These are phyloP conservation scores for Nowickia ferox DNA, from an alignment of 2,888 invertebrate genomes.

Conservation along the genomic window DNA sequence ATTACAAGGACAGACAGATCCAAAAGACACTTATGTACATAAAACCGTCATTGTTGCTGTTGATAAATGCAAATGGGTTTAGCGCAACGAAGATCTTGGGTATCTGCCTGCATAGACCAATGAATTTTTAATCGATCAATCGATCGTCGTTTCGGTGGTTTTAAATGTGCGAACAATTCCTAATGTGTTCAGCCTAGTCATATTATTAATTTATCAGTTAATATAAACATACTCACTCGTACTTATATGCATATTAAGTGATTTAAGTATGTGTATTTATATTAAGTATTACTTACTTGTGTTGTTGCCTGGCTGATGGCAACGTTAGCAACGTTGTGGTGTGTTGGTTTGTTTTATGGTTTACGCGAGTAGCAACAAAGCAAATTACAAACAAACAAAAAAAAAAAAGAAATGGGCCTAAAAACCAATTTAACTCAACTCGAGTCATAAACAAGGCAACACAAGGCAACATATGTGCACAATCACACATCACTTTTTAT, in stretches of 20 bases:
- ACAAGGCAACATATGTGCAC: constrained; percentile 31
- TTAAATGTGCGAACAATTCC: constrained; percentile 54
- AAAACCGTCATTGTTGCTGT: constrained; percentile 21
- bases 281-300: neutral
- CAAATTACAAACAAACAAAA: neutral
- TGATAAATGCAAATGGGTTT: constrained; percentile 23
- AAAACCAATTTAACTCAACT: constrained; percentile 52
- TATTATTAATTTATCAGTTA: constrained; percentile 69
- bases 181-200: constrained; percentile 60
- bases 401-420: constrained; percentile 46
- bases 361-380: constrained; percentile 23
- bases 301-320: neutral
- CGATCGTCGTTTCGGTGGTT: constrained; percentile 11
- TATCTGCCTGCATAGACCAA: constrained; percentile 14
- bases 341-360: constrained; percentile 40
- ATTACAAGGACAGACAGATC: constrained; percentile 16
- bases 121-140: constrained; percentile 23
- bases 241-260: constrained; percentile 31
- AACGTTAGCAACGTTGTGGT: constrained; percentile 16
- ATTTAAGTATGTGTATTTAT: neutral
- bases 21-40: constrained; percentile 4
- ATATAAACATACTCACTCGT: constrained; percentile 41
- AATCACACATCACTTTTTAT: constrained; percentile 45
- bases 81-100: neutral
- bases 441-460: constrained; percentile 20